Evolutionary conservation across 2,113 vertebrate species (phyloP), one percentile per base, ranked within the genome.

Genomic region (Siphamia tubifer): DNA sequence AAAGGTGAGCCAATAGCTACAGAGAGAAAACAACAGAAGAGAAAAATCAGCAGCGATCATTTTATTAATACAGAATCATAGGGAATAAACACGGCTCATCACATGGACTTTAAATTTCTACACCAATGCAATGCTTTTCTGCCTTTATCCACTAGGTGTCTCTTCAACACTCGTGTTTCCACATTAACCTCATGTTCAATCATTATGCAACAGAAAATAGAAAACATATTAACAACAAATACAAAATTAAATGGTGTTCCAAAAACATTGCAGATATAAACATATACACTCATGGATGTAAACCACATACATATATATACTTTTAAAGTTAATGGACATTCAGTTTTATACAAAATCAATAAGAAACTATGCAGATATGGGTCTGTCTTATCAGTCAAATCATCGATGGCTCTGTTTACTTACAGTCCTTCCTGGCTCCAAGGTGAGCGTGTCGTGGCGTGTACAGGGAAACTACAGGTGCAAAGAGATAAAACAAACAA

Each of bases 1-100:
- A 99, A 99, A 38, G 97, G 98, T 57, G 98, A 99, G 66, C 96
- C 96, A 45, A 99, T 97, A 52, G 96, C 98, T 99, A 75, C 2
- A 74, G 84, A 81, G 36, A 43, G 42, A 56, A 19, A 79, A 40
- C n/a, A 70, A 24, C 61, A 34, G n/a, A n/a, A n/a, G n/a, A n/a
- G n/a, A n/a, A 71, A 71, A 21, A 49, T 15, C 3, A 44, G 42
- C 0, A 1, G 21, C 69, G 23, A 4, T 8, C 23, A 17, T 30
- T 23, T 8, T 12, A 12, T n/a, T 3, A 24, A 17, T 13, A 47
- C 12, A 38, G 23, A 45, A 35, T 51, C 7, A 19, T 2, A 19
- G 7, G 34, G 9, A 28, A 12, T 38, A 8, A 62, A 23, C 28
- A 31, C 4, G 25, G 4, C 3, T 15, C 19, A 19, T 27, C 16